Evolutionary conservation across 2,888 invertebrate species (phyloP).

Genomic region (Plebejus melissa): DNA sequence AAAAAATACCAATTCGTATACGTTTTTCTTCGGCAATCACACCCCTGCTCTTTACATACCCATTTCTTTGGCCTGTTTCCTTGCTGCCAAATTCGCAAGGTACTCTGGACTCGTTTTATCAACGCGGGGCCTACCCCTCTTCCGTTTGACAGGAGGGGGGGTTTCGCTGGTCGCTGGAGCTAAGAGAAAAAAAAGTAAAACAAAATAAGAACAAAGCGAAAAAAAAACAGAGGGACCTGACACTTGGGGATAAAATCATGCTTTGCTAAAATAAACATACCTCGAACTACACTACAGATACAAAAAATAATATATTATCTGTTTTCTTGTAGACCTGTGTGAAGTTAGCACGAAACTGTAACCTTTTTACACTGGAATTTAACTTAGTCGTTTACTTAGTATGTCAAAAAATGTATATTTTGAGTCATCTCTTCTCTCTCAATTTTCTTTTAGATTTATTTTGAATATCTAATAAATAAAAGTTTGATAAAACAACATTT

Average conservation of each 20-base stretch:
- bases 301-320: background rate
- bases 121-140: conserved; percentile 64
- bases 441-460: background rate
- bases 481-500: background rate
- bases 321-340: background rate
- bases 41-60: conserved; percentile 44
- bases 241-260: background rate
- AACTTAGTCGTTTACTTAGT: too few species aligned
- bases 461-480: too few species aligned
- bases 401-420: too few species aligned
- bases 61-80: conserved; percentile 65
- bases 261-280: conserved; percentile 13
- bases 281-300: background rate
- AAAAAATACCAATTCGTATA: too few species aligned
- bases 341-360: background rate
- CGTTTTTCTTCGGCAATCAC: background rate
- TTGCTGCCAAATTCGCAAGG: conserved; percentile 61
- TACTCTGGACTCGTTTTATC: conserved; percentile 72
- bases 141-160: conserved; percentile 49
- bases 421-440: too few species aligned
- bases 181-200: conserved; percentile 32
- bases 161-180: conserved; percentile 48
- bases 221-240: conserved; percentile 36
- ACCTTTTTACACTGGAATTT: background rate
- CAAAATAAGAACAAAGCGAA: conserved; percentile 30